Evolutionary conservation across 2,888 invertebrate genomes (phyloP).

Genomic region (Incurvaria masculella): DNA sequence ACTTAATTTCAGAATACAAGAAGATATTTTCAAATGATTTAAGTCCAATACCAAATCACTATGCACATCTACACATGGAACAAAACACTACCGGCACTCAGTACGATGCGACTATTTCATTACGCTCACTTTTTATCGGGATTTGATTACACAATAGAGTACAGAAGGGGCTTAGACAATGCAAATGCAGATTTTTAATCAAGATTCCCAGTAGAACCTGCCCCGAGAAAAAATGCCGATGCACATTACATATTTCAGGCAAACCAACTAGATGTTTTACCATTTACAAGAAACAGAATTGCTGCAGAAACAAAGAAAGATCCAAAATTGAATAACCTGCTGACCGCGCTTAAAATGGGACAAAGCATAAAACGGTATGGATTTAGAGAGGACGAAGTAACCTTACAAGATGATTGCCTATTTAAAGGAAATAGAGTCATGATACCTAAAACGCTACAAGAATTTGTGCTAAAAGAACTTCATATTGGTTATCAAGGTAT

Average conservation of each 20-base stretch:
- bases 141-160: slow-evolving; percentile 17
- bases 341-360: slow-evolving; percentile 7
- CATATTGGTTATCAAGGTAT: slow-evolving; percentile 18
- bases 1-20: too few species aligned
- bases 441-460: slow-evolving; percentile 6
- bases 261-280: slow-evolving; percentile 11
- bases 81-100: slow-evolving; percentile 14
- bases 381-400: slow-evolving; percentile 8
- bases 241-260: slow-evolving; percentile 12
- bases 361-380: neutral
- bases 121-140: slow-evolving; percentile 17
- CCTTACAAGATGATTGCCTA: slow-evolving; percentile 13
- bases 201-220: slow-evolving; percentile 1
- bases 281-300: slow-evolving; percentile 9
- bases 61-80: slow-evolving; percentile 7
- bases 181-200: slow-evolving; percentile 9
- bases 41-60: slow-evolving; percentile 6
- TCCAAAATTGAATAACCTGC: slow-evolving; percentile 7
- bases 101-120: slow-evolving; percentile 17
- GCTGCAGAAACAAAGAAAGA: slow-evolving; percentile 9
- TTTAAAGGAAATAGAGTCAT: slow-evolving; percentile 9
- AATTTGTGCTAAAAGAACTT: slow-evolving; percentile 9
- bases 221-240: neutral
- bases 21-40: neutral
- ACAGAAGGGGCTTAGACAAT: slow-evolving; percentile 14